Evolutionary conservation across 2,113 vertebrate species (phyloP), one percentile per base, ranked within the genome.

Genomic region (Brachyhypopomus occidentalis): DNA sequence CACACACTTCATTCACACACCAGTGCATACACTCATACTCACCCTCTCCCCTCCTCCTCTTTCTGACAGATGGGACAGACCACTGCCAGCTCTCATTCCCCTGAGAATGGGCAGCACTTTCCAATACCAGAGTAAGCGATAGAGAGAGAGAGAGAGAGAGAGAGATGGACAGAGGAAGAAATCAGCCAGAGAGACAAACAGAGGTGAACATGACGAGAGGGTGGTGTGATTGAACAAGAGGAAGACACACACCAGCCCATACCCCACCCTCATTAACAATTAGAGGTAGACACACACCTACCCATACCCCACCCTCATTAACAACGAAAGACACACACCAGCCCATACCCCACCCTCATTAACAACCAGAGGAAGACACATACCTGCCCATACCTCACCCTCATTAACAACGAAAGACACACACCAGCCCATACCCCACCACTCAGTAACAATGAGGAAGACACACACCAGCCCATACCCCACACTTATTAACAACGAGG

Each of bases 1-100:
- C 22, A 56, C 19, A 5, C 56, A 75, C 22, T 59, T 58, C 52
- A 79, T 71, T 71, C 76, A 70, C 27, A 72, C 36, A 66, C 70
- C 36, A 81, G 11, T 20, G n/a, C 22, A 27, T 19, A 60, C 22
- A 30, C 69, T 48, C 59, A 23, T 52, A 52, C n/a, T 20, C 59
- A 69, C 55, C 25, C 59, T 52, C 55, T 72, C 72, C 59, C 80
- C 71, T 72, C 67, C 81, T 79, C 66, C 77, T 67, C 60, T 48
- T 23, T 80, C 83, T 78, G 83, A 88, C 89, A 91, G 89, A 89
- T 86, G 74, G 73, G 88, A 87, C 83, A 73, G 74, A 72, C 52
- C 77, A 56, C 22, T 76, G 84, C 84, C 83, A 90, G 73, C 66
- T 81, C 78, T 30, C 2, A 70, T 72, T 80, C 83, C 83, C 85